Evolutionary conservation across 1,140 invertebrate species (phyloP), one percentile per base, ranked within the genome.

Genomic region (Scaptodrosophila lebanonensis): DNA sequence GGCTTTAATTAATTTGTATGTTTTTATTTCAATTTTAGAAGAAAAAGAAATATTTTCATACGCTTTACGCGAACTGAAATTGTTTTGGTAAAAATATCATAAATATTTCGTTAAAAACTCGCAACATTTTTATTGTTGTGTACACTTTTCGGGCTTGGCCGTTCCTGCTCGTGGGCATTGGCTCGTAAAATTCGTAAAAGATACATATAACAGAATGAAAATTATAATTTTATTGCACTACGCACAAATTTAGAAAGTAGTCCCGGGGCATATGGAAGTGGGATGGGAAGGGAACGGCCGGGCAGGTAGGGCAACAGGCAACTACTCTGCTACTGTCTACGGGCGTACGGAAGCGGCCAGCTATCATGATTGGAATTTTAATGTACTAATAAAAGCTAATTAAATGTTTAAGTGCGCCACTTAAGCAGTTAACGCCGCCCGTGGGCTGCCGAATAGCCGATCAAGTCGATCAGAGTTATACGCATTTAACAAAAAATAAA

Each of bases 1-100:
- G 65, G 51, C 65, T 66, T 75, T 83, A 82, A 82, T 82, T 82
- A 82, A 82, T 82, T 82, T 82, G 75, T 82, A 82, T 82, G 75
- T 82, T 82, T 79, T 82, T 82, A 82, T 75, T 70, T 82, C 76
- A 63, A 82, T 75, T 82, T 79, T 60, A 42, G 56, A 56, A 50
- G 63, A 69, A 63, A 54, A 60, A 50, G 63, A 69, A 63, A 54
- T 53, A 48, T 60, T 56, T 53, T 60, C 39, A 16, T 22, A 43
- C 25, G 40, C 38, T 49, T 49, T 52, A 52, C 44, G 44, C 50
- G n/a, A n/a, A n/a, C n/a, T n/a, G n/a, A n/a, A n/a, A n/a, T n/a
- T 73, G 54, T 67, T 62, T 73, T 79, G 60, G 75, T 75, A 70
- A 73, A 63, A 75, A 83, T 82, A 82, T 75, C 75, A 79, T 79